Evolutionary conservation across 2,113 vertebrate species (phyloP), one percentile per base, ranked within the genome.

Genomic region (Coturnix japonica): DNA sequence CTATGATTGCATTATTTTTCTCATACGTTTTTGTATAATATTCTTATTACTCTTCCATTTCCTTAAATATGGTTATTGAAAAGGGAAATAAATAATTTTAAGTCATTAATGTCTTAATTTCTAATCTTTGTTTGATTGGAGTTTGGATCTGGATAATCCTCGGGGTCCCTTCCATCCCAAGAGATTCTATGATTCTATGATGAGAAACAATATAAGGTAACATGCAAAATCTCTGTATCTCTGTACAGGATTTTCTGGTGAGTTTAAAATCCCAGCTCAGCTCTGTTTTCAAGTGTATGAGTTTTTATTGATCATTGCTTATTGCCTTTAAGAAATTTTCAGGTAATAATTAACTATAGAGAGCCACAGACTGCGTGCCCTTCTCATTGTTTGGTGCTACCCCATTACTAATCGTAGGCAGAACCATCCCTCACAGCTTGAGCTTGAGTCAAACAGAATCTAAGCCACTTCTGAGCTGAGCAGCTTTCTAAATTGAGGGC

Each of bases 21-120:
- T 71, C 71, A 79, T 60, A 57, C 5, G 0, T 91, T 95, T 93
- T 95, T 95, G 59, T 83, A 83, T 92, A 87, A 85, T 91, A 88
- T 89, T 93, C 78, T 85, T 60, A 86, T 94, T 89, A 92, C 49
- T 89, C 75, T 91, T 92, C 90, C 57, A 49, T 94, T 81, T 94
- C 81, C 79, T 94, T 87, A 87, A 91, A 90, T 95, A 77, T 78
- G 78, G 31, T 71, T 84, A 60, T 93, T 10, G 4, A 91, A 96
- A 89, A 92, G 60, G 91, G 59, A 87, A 72, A 51, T 85, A 81
- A 87, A 94, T 63, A 75, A 83, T 43, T 90, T 21, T 93, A 89
- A 83, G 33, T 31, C 69, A 86, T 89, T 77, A 67, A 91, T 93
- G 90, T 64, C 89, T 94, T 90, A 41, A 41, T 41, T 41, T 41